These are phyloP conservation scores for Acrobeloides nanus DNA, from an alignment of 2,888 invertebrate genomes.

Conservation along the genomic window DNA sequence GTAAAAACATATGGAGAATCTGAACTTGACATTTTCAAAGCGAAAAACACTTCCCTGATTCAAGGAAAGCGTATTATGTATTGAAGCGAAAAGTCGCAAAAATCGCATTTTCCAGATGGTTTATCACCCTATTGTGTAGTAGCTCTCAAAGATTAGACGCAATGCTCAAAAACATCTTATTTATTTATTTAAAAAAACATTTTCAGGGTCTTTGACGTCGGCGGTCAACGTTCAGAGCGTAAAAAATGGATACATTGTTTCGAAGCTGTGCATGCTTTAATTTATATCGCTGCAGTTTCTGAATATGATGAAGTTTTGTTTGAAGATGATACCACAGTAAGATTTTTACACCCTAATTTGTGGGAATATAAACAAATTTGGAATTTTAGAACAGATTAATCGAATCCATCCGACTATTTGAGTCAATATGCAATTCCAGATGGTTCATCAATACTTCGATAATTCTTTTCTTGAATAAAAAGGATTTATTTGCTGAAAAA, in stretches of 20 bases:
- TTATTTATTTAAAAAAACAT: no score
- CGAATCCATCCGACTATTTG: conserved; percentile 51
- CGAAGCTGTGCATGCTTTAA: conserved; percentile 63
- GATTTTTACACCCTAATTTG: conserved; percentile 28
- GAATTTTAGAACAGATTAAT: conserved; percentile 48
- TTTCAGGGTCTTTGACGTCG: conserved; percentile 50
- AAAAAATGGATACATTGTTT: conserved; percentile 51
- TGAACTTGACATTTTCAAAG: no score
- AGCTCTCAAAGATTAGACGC: no score
- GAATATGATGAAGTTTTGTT: conserved; percentile 70
- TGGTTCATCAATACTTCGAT: conserved; percentile 52
- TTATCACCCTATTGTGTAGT: no score
- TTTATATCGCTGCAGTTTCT: conserved; percentile 99
- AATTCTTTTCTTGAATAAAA: conserved; percentile 43
- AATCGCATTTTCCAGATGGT: no score
- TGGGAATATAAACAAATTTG: not conserved
- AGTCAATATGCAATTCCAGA: conserved; percentile 49
- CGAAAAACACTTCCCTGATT: no score
- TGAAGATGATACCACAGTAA: conserved; percentile 98
- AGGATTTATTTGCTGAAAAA: conserved; percentile 49
- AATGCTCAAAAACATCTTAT: no score
- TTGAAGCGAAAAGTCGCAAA: no score
- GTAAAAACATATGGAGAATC: no score
- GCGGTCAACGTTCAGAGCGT: conserved; percentile 45
- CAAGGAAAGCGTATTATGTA: no score